Evolutionary conservation across 2,797 vertebrate species (phyloP).

Genomic region (Catamblyrhynchus diadema): DNA sequence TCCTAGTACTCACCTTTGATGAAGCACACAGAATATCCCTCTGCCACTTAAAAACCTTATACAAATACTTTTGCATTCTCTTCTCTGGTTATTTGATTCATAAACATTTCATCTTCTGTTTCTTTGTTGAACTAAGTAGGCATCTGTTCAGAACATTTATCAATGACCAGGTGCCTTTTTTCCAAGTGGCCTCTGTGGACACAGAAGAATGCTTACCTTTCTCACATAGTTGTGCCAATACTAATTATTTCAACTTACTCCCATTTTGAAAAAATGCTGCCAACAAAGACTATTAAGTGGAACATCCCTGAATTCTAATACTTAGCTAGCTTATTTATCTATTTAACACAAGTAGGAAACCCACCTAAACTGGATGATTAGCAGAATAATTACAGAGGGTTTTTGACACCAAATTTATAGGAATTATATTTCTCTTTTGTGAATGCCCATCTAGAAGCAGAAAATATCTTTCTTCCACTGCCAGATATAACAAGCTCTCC

Average conservation of each 20-base stretch:
- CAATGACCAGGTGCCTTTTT: not conserved
- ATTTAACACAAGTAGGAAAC: not conserved
- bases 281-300: not conserved
- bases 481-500: not conserved
- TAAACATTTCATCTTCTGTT: not conserved
- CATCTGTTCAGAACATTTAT: not conserved
- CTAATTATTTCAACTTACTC: not conserved
- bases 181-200: not conserved
- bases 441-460: not conserved
- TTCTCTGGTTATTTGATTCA: not conserved
- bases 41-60: not conserved
- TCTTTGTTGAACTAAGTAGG: not conserved
- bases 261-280: not conserved
- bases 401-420: not conserved
- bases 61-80: not conserved
- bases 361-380: not conserved
- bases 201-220: not conserved
- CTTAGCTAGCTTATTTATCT: not conserved
- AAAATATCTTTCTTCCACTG: not conserved
- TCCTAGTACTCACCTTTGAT: not conserved
- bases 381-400: not conserved
- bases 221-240: not conserved
- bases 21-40: not conserved
- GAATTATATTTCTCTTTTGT: not conserved
- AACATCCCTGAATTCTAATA: not conserved